Conservation (phyloP, 2,113 vertebrate genomes). For the Oncorhynchus mykiss region DNA sequence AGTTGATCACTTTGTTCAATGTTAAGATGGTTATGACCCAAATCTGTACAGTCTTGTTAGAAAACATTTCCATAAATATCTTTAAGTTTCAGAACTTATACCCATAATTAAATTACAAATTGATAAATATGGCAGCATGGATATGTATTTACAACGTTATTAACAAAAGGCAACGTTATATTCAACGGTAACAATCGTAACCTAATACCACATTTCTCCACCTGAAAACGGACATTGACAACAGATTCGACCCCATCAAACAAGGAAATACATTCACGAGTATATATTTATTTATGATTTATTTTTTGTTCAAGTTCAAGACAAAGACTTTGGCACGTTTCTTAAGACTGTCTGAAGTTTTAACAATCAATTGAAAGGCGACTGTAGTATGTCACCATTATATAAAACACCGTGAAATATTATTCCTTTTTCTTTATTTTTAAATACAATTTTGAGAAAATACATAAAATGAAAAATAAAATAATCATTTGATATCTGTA, state of each 20-base stretch:
- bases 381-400: constrained; percentile 79
- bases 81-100: constrained; percentile 96
- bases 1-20: constrained; percentile 96
- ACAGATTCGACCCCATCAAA: constrained; percentile 96
- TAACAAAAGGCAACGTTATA: constrained; percentile 99
- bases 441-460: constrained; percentile 82
- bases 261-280: constrained; percentile 99
- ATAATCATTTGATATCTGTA: constrained; percentile 77
- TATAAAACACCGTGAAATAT: constrained; percentile 87
- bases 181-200: constrained; percentile 96
- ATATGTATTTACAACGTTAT: constrained; percentile 99
- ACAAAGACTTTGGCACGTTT: constrained; percentile 99
- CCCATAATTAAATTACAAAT: constrained; percentile 99
- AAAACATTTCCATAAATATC: constrained; percentile 99
- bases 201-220: constrained; percentile 93
- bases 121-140: constrained; percentile 99
- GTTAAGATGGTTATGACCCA: constrained; percentile 97
- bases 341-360: constrained; percentile 96
- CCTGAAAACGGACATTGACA: constrained; percentile 94
- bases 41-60: constrained; percentile 98
- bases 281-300: constrained; percentile 84
- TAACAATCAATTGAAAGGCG: constrained; percentile 96
- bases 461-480: constrained; percentile 81
- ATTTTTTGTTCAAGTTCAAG: constrained; percentile 93
- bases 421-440: constrained; percentile 76